A percentile compares a stretch with the other conserved stretches of the same genome.
Conservation (phyloP, 2,113 vertebrate genomes). For the Cyanistes caeruleus region DNA sequence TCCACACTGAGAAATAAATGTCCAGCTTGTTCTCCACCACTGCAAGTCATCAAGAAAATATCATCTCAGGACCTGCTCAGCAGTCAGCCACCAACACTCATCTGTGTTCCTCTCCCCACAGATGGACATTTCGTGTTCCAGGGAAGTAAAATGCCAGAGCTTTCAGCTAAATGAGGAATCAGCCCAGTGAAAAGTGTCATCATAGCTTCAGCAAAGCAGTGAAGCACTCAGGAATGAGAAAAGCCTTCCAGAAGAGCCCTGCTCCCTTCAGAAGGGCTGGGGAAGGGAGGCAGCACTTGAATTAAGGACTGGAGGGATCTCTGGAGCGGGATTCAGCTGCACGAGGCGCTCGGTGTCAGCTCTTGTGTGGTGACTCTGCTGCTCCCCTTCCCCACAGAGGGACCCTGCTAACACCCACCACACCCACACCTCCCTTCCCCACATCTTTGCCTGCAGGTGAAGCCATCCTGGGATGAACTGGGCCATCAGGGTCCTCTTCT, state of each 20-base stretch:
- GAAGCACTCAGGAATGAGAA: not conserved
- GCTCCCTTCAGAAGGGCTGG: not conserved
- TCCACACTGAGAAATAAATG: accelerated
- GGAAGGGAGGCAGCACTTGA: accelerated
- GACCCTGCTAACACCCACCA: not conserved
- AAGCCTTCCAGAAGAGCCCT: not conserved
- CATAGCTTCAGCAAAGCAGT: accelerated
- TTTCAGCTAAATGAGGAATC: not conserved
- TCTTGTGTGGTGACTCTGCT: accelerated
- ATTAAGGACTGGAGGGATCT: accelerated
- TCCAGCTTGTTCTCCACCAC: not conserved
- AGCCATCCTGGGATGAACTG: accelerated
- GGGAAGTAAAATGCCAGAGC: not conserved
- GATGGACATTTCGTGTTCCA: accelerated
- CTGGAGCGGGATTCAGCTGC: not conserved
- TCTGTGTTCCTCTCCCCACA: accelerated
- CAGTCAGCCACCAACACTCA: accelerated
- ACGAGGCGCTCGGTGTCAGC: accelerated
- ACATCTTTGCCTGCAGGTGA: accelerated
- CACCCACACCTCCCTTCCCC: not conserved
- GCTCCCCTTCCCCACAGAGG: not conserved
- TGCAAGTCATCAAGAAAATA: not conserved
- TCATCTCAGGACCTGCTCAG: not conserved
- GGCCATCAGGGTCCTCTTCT: not conserved
- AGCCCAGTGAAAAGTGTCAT: not conserved